These are phyloP conservation scores for Anser brachyrhynchus DNA, from an alignment of 2,113 vertebrate species.

Conservation along the genomic window DNA sequence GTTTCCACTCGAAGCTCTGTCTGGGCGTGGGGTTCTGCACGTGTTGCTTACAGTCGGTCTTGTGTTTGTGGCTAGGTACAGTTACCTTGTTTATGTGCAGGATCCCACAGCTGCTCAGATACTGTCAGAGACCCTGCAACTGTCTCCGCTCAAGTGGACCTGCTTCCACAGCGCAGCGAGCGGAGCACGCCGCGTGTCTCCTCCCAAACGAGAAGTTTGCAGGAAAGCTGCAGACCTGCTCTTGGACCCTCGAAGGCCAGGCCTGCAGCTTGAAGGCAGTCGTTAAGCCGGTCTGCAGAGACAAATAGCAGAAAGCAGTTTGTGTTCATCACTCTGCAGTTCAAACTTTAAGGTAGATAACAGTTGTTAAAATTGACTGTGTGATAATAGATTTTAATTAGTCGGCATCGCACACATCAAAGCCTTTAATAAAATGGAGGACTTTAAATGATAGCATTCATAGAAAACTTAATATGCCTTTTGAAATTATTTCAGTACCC, in stretches of 20 bases:
- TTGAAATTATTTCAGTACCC: not conserved
- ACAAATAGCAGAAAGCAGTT: not conserved
- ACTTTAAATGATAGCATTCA: not conserved
- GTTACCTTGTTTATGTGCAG: not conserved
- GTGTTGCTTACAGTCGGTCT: not conserved
- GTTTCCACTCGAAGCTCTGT: not conserved
- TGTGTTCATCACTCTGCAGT: not conserved
- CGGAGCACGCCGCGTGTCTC: rapidly evolving
- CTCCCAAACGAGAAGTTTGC: not conserved
- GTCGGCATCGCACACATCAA: not conserved
- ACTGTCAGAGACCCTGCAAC: not conserved
- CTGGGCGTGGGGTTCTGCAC: not conserved
- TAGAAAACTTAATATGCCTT: not conserved
- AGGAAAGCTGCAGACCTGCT: rapidly evolving
- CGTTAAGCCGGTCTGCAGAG: not conserved
- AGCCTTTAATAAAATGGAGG: not conserved
- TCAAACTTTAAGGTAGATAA: not conserved
- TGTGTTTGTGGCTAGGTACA: not conserved
- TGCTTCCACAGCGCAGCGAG: rapidly evolving
- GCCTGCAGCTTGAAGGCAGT: not conserved
- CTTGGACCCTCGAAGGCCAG: not conserved
- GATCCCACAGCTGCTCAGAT: not conserved
- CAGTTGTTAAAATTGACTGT: not conserved
- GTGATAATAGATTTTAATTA: slow-evolving; percentile 7
- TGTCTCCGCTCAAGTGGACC: rapidly evolving